Percentiles rank a stretch among this genome's conserved stretches.
These are phyloP conservation scores for Gallinago nigripennis DNA, from an alignment of 2,797 vertebrate genomes.

Conservation along the genomic window DNA sequence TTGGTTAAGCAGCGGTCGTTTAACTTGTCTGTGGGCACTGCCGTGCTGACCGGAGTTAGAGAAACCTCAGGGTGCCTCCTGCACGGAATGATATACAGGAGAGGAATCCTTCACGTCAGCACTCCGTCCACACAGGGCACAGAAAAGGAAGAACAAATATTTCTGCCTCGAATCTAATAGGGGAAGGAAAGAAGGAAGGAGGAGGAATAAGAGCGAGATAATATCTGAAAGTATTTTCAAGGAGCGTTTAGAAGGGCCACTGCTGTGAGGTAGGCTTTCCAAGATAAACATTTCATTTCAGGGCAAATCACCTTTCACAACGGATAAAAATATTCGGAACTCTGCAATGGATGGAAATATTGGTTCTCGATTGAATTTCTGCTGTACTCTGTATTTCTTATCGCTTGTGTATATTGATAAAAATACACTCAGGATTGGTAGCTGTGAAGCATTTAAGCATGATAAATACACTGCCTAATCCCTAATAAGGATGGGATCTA, in stretches of 20 bases:
- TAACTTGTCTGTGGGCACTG: background rate
- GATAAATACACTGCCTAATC: constrained; percentile 16
- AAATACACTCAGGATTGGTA: background rate
- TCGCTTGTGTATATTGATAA: constrained; percentile 39
- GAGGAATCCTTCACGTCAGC: background rate
- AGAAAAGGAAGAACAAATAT: background rate
- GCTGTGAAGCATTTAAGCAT: constrained; percentile 10
- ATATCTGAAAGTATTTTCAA: constrained; percentile 41
- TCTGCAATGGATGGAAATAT: background rate
- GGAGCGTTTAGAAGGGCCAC: background rate
- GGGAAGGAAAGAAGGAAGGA: background rate
- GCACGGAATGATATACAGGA: background rate
- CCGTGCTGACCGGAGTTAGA: constrained; percentile 37
- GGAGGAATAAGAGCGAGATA: constrained; percentile 5
- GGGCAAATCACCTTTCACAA: constrained; percentile 29
- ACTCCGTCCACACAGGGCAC: background rate
- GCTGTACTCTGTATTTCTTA: background rate
- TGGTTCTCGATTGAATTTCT: background rate
- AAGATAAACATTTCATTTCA: constrained; percentile 59
- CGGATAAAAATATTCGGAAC: constrained; percentile 6
- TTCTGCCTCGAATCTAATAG: background rate
- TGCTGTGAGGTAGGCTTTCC: constrained; percentile 28
- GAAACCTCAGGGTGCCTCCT: constrained; percentile 51
- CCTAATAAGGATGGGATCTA: constrained; percentile 18
- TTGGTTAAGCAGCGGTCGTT: background rate